phyloP scores from a whole-genome alignment of 2,113 vertebrate genomes.

The Trematomus loennbergii region DNA sequence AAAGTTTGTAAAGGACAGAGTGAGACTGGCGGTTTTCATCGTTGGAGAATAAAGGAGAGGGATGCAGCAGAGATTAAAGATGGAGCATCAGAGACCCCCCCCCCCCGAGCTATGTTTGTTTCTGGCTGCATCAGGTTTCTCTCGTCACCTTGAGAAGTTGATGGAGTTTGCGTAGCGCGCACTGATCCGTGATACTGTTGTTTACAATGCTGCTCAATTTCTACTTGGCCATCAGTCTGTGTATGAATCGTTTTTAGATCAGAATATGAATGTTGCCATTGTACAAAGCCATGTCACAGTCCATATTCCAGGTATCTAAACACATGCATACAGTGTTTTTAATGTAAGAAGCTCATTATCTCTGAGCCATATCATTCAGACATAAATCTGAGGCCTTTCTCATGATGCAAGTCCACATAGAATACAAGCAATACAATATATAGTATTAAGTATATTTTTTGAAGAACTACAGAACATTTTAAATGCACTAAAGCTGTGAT shows the following conservation, averaged over 20 bases:
- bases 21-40: constrained; percentile 2
- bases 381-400: not conserved
- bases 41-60: constrained; percentile 16
- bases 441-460: too few relatives aligned
- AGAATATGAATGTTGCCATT: constrained; percentile 34
- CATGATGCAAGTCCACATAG: not conserved
- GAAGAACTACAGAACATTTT: too few relatives aligned
- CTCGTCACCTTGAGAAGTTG: constrained; percentile 68
- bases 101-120: not conserved
- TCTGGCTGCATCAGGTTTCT: constrained; percentile 37
- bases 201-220: constrained; percentile 25
- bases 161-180: constrained; percentile 48
- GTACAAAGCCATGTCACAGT: not conserved
- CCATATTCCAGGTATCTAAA: not conserved
- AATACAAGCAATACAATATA: too few relatives aligned
- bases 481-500: too few relatives aligned
- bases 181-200: constrained; percentile 29
- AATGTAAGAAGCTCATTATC: not conserved
- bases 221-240: constrained; percentile 16
- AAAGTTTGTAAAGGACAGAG: not conserved
- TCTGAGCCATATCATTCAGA: not conserved
- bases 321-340: not conserved
- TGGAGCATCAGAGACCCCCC: constrained; percentile 36
- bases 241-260: constrained; percentile 41
- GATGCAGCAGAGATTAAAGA: constrained; percentile 53